Conservation (phyloP, 2,888 invertebrate species). For the Drosophila parthenogenetica region DNA sequence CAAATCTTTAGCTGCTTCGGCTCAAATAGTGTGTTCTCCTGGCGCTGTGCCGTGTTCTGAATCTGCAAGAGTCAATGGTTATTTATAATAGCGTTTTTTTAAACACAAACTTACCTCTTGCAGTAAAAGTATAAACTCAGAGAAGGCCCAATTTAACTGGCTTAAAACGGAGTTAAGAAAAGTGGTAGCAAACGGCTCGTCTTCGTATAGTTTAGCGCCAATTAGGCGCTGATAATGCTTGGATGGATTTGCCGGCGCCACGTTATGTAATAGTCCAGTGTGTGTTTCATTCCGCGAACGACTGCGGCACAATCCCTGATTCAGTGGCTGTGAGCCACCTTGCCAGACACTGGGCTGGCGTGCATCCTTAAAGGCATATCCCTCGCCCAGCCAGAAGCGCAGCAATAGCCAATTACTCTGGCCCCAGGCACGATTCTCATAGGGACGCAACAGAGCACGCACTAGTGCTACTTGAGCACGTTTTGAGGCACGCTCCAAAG, state of each 20-base stretch:
- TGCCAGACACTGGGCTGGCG: slow-evolving; percentile 87
- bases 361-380: slow-evolving; percentile 91
- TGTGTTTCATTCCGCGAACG: slow-evolving; percentile 84
- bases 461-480: slow-evolving; percentile 88
- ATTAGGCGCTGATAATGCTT: slow-evolving; percentile 86
- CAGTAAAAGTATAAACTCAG: slow-evolving; percentile 93
- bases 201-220: slow-evolving; percentile 87
- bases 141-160: slow-evolving; percentile 95
- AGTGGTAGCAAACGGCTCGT: slow-evolving; percentile 88
- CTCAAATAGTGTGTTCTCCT: slow-evolving; percentile 88
- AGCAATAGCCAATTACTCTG: slow-evolving; percentile 94
- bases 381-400: slow-evolving; percentile 93
- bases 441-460: slow-evolving; percentile 90
- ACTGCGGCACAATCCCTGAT: slow-evolving; percentile 82
- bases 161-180: slow-evolving; percentile 92
- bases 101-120: slow-evolving; percentile 87
- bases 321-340: slow-evolving; percentile 84
- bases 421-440: slow-evolving; percentile 93
- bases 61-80: slow-evolving; percentile 84
- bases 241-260: slow-evolving; percentile 84
- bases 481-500: slow-evolving; percentile 89
- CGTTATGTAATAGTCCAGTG: slow-evolving; percentile 84
- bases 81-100: neutral
- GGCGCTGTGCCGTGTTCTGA: slow-evolving; percentile 87
- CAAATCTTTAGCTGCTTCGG: slow-evolving; percentile 92